Evolutionary conservation across 2,888 invertebrate species (phyloP), one percentile per base, ranked within the genome.

Genomic region (Liodrosophila aerea): DNA sequence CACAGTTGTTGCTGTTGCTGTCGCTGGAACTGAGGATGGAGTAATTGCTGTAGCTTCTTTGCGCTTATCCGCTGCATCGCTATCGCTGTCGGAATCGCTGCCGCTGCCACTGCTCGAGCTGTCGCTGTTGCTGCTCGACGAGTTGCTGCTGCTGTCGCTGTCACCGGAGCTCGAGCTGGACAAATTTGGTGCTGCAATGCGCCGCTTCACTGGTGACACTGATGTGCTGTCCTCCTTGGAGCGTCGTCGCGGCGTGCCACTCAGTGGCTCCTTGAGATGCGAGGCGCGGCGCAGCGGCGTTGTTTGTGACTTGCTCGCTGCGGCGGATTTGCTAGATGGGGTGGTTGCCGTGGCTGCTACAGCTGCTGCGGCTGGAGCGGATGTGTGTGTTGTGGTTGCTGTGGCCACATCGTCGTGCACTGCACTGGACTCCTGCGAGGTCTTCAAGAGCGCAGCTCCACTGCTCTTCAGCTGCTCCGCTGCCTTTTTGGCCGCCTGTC

Each of bases 401-500:
- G 29, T 15, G 9, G 15, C 4, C 11, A 11, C 12, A 22, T 75
- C 73, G 37, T 72, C 72, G 12, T 39, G 62, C 1, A 36, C 37
- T 2, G 33, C 13, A 13, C 73, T 81, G 1, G 83, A 73, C 4
- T 82, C 76, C 1, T 58, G 47, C 5, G 45, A 37, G n/a, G 41
- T 9, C 31, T 69, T 69, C 5, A 43, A 95, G 95, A 5, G 95
- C 94, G 63, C 57, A 0, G 80, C 66, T 5, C 95, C 95, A 11
- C 95, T 95, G 88, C 95, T 95, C 88, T 96, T 96, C 51, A 97
- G 95, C 86, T 96, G 96, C 80, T 96, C 96, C 1, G 96, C 96
- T 0, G 97, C 97, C 88, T 97, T 97, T 88, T 96, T 96, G 8
- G 97, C 97, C 1, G 97, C 97, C 90, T 96, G 96, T 61, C 97